Conservation (phyloP, 2,113 vertebrate genomes). For the Phaetusa simplex region DNA sequence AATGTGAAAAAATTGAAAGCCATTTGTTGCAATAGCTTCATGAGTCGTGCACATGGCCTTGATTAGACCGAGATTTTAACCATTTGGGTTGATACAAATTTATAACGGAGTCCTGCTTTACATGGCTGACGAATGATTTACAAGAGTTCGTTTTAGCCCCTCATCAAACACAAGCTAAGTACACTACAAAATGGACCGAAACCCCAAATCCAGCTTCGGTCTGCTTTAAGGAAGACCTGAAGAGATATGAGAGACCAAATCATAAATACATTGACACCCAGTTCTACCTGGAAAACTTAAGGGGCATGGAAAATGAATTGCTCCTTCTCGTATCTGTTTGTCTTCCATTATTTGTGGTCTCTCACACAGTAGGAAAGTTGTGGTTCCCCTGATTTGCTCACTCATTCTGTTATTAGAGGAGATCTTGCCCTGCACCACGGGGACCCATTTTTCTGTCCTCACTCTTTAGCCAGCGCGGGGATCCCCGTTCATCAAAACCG, state of each 20-base stretch:
- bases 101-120: neutral
- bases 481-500: constrained; percentile 44
- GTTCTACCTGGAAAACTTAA: neutral
- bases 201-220: neutral
- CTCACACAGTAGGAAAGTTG: constrained; percentile 61
- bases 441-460: constrained; percentile 77
- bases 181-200: neutral
- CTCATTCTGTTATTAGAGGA: constrained; percentile 66
- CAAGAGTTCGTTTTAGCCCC: neutral
- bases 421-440: constrained; percentile 55
- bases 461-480: constrained; percentile 13
- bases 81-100: neutral
- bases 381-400: constrained; percentile 67
- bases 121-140: neutral
- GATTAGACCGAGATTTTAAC: neutral
- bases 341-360: constrained; percentile 28
- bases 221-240: neutral
- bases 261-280: neutral
- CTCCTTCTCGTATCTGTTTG: constrained; percentile 23
- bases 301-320: neutral
- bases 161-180: neutral
- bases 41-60: neutral
- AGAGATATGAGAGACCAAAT: neutral
- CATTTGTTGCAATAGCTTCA: neutral
- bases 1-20: neutral